phyloP scores from a whole-genome alignment of 2,113 vertebrate species.

The Loxodonta africana region DNA sequence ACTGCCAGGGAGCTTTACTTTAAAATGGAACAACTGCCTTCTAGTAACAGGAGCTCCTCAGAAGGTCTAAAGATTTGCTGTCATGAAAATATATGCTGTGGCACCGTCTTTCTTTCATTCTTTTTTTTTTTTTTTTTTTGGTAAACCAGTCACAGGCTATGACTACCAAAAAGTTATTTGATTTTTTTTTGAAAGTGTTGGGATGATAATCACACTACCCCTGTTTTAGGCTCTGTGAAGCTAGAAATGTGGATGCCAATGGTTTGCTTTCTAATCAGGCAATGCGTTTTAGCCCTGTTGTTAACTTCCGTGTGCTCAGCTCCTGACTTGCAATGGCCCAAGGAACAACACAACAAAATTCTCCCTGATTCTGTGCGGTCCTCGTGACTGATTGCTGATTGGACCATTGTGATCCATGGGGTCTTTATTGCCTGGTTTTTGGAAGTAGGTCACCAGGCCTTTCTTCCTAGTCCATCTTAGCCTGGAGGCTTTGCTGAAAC shows the following conservation, averaged over 20 bases:
- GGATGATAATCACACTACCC: background rate
- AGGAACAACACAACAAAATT: too few relatives aligned
- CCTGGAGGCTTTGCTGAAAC: too few relatives aligned
- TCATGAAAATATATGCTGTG: conserved; percentile 63
- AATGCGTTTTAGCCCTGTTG: background rate
- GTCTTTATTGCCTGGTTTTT: too few relatives aligned
- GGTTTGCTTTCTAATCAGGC: background rate
- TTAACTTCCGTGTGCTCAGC: too few relatives aligned
- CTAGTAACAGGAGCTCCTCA: conserved; percentile 46
- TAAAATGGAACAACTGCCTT: conserved; percentile 63
- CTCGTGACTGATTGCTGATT: too few relatives aligned
- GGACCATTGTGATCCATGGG: too few relatives aligned
- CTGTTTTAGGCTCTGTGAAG: background rate
- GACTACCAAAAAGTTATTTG: background rate
- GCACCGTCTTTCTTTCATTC: background rate
- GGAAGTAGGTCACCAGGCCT: too few relatives aligned
- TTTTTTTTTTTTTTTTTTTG: background rate
- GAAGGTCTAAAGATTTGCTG: conserved; percentile 66
- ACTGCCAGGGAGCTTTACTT: conserved; percentile 20
- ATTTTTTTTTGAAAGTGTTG: background rate
- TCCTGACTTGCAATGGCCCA: too few relatives aligned
- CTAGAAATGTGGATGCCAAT: background rate
- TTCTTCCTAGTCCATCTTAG: too few relatives aligned
- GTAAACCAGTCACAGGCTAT: background rate
- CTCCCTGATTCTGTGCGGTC: too few relatives aligned